phyloP scores from a whole-genome alignment of 2,797 vertebrate genomes.

The Crocodylus rhombifer region DNA sequence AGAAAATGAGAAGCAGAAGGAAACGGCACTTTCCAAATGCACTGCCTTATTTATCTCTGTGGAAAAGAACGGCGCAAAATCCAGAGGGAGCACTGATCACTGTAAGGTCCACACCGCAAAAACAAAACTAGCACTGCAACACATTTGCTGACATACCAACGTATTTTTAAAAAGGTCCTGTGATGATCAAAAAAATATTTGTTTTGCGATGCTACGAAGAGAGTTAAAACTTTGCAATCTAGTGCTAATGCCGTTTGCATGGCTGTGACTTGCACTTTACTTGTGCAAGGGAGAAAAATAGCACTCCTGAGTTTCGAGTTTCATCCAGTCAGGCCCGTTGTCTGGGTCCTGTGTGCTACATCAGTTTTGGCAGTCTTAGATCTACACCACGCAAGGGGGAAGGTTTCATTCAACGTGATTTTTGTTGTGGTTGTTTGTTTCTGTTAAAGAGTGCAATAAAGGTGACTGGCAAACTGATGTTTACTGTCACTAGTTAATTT shows the following conservation, averaged over 20 bases:
- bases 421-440: background rate
- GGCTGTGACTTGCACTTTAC: background rate
- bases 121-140: background rate
- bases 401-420: background rate
- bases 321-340: background rate
- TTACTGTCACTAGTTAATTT: slow-evolving; percentile 34
- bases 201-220: background rate
- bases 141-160: background rate
- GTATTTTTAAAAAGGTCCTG: background rate
- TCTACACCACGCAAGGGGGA: background rate
- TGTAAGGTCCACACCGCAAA: background rate
- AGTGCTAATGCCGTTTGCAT: background rate
- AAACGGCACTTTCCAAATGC: background rate
- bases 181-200: background rate
- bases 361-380: background rate
- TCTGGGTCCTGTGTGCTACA: background rate
- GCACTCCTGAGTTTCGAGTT: background rate
- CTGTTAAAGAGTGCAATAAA: background rate
- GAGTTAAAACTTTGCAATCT: background rate
- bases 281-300: background rate
- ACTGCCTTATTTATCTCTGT: background rate
- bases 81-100: background rate
- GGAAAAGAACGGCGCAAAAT: background rate
- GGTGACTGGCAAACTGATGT: background rate
- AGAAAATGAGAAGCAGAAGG: background rate